These are phyloP conservation scores for Gymnocypris eckloni DNA, from an alignment of 2,797 vertebrate genomes.

Conservation along the genomic window DNA sequence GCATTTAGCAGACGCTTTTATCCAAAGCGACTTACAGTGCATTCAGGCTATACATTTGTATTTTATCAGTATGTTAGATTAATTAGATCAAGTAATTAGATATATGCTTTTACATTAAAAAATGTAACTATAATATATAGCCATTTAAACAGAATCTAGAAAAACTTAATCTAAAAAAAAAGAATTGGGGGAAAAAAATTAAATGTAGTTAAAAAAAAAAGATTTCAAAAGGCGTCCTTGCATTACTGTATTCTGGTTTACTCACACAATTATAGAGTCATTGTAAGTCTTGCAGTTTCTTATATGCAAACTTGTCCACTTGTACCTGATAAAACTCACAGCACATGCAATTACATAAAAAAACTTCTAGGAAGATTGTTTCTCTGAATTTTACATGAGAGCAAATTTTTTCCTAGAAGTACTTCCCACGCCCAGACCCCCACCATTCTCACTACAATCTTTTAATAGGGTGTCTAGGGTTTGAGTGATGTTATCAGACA, in stretches of 20 bases:
- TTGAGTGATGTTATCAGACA: conserved; percentile 44
- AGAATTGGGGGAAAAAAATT: neutral
- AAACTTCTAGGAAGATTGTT: neutral
- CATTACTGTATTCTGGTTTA: neutral
- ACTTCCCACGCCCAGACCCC: neutral
- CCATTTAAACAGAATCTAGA: neutral
- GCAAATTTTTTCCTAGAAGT: conserved; percentile 14
- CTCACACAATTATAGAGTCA: neutral
- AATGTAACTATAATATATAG: no score
- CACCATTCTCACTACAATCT: no score
- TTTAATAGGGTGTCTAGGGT: neutral
- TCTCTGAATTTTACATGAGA: conserved; percentile 38
- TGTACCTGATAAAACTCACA: neutral
- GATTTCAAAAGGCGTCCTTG: neutral
- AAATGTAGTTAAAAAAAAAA: neutral
- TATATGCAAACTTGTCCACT: neutral
- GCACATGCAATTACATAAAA: neutral
- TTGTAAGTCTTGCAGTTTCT: neutral
- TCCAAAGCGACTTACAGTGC: no score
- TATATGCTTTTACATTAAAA: no score
- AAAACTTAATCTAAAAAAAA: neutral
- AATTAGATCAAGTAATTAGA: no score
- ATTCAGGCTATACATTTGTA: no score
- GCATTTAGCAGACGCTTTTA: no score
- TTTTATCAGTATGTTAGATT: no score